Evolutionary conservation across 2,888 invertebrate species (phyloP).

Genomic region (Gandaritis pyraliata): DNA sequence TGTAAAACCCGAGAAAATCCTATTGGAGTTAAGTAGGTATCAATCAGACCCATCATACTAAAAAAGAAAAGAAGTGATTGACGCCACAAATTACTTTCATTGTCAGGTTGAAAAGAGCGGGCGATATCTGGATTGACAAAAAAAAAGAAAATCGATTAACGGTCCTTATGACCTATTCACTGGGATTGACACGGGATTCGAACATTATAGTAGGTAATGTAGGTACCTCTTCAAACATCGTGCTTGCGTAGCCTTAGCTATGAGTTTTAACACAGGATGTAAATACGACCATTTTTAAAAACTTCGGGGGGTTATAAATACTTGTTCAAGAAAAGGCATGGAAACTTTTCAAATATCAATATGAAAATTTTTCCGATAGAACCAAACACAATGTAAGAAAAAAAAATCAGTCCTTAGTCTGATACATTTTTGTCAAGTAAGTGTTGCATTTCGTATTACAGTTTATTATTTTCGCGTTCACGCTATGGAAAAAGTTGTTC

Average conservation of each 20-base stretch:
- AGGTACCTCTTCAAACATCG: background rate
- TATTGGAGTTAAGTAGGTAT: conserved; percentile 11
- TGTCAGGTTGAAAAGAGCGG: conserved; percentile 51
- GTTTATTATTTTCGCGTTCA: no score
- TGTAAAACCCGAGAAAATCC: background rate
- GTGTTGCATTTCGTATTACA: no score
- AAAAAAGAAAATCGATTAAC: conserved; percentile 42
- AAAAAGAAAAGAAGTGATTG: conserved; percentile 47
- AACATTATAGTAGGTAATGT: background rate
- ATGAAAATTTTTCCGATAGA: no score
- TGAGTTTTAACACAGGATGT: no score
- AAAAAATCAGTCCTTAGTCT: no score
- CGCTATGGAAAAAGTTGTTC: no score
- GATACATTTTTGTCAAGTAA: no score
- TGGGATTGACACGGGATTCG: conserved; percentile 35
- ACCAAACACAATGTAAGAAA: no score
- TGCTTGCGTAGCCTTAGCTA: background rate
- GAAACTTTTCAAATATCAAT: no score
- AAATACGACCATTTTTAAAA: no score
- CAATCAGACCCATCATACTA: conserved; percentile 19
- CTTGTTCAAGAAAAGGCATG: no score
- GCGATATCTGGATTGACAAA: conserved; percentile 52
- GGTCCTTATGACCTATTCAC: conserved; percentile 20
- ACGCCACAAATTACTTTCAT: conserved; percentile 60
- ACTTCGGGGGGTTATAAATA: no score